Evolutionary conservation across 2,113 vertebrate species (phyloP), one percentile per base, ranked within the genome.

Genomic region (Acrocephalus arundinaceus): DNA sequence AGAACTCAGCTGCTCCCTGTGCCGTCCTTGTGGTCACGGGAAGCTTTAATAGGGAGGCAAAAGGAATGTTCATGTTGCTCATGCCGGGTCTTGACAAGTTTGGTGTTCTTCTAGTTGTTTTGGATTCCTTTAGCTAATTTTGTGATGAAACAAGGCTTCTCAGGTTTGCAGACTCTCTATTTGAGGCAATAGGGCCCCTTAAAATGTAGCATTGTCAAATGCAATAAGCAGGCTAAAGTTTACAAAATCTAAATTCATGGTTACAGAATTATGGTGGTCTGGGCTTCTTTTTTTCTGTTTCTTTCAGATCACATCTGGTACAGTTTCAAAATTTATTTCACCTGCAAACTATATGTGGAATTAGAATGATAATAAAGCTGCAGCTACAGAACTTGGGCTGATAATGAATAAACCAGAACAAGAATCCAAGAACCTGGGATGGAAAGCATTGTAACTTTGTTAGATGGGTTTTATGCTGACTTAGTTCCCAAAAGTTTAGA

Each of bases 371-470:
- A 96, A 74, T 88, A 96, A 95, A 96, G 85, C 77, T 90, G 35
- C 48, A 91, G 67, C 75, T 84, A 96, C 65, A 86, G 73, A 90
- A 84, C 52, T 90, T 91, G 79, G 68, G 87, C 73, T 91, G 93
- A 71, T 97, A 89, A 97, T 97, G 93, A 85, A 81, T 80, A 97
- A 95, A 95, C 88, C 95, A 96, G 95, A 93, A 51, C 10, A 83
- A 83, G 85, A 88, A 85, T 96, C 72, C 87, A 95, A 84, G 72
- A 59, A 51, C 41, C 68, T 2, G n/a, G 58, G 79, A 88, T 94
- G 92, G 87, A 96, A 96, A 67, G 83, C 92, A 91, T 93, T 93
- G 75, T 80, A 68, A 73, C 48, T 95, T 92, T 89, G 65, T 93
- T 93, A 93, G 85, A 55, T 74, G 85, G 35, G 31, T 45, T 96